Evolutionary conservation across 2,888 invertebrate genomes (phyloP), one percentile per base, ranked within the genome.

Genomic region (Trichogramma dendrolimi): DNA sequence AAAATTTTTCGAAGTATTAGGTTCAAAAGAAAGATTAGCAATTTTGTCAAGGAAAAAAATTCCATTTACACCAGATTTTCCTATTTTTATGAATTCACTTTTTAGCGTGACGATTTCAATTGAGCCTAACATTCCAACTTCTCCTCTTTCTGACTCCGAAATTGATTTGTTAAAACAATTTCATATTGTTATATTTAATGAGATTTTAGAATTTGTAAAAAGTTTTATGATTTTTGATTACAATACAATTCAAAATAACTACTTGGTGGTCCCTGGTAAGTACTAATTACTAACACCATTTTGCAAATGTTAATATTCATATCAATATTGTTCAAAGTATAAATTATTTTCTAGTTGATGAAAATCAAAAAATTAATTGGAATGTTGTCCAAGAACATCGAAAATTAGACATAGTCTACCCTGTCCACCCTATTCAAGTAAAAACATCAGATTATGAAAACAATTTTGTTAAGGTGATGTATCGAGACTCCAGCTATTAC

Each of bases 381-480:
- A 71, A 80, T 0, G 71, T 84, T 0, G 81, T 90, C 53, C 69
- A 71, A 0, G 72, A 77, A 0, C 80, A 86, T 67, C 80, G 80
- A 42, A 71, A 78, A 2, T 74, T 87, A 42, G 77, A 78, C 6
- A 77, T 80, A 3, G 70, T 81, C 0, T 27, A 60, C 44, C 70
- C 75, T 4, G 69, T 71, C 0, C 73, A 77, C 14, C 82, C 83
- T 0, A 75, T 86, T 54, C 65, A 73, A 0, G 86, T 91, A 7
- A 80, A 80, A 0, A 77, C 81, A 7, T 83, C 86, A 46, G 83
- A 83, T 27, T 94, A 89, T 75, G 80, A 86, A 41, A 83, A 89
- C 69, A 84, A 86, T 50, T 87, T 98, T 0, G 90, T 98, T 1
- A 86, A 88, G 63, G 96, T 96, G 0, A 94, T 91, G 86, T 97